A percentile compares a stretch with the other conserved stretches of the same genome.
These are phyloP conservation scores for Nebria salina DNA, from an alignment of 2,888 invertebrate species.

Conservation along the genomic window DNA sequence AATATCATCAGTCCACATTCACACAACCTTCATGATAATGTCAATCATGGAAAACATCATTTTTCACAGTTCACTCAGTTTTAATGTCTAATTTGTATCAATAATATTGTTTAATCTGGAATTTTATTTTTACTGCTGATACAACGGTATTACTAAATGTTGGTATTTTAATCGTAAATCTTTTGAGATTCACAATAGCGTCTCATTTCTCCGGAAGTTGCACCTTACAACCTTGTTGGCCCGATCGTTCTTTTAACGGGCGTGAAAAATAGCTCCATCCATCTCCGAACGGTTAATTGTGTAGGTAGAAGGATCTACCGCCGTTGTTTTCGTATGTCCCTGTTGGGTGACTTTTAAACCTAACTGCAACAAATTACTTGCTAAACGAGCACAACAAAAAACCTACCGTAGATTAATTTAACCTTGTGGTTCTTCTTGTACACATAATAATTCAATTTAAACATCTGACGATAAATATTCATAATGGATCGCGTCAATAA, in stretches of 20 bases:
- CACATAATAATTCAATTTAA: not conserved
- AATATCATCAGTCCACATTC: not conserved
- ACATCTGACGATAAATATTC: not conserved
- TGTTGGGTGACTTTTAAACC: conserved; percentile 51
- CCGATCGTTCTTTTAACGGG: conserved; percentile 52
- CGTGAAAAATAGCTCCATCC: conserved; percentile 54
- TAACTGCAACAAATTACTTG: conserved; percentile 41
- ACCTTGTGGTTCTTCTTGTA: not conserved
- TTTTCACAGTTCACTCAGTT: conserved; percentile 15
- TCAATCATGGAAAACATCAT: not conserved
- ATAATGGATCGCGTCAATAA: not conserved
- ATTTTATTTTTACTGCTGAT: not conserved
- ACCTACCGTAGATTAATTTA: conserved; percentile 30
- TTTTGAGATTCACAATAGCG: not conserved
- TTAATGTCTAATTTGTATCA: not conserved
- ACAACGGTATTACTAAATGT: not conserved
- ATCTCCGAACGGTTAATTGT: conserved; percentile 60
- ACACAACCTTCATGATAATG: not conserved
- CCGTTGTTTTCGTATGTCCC: conserved; percentile 34
- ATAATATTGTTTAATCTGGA: no score
- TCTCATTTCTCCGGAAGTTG: conserved; percentile 51
- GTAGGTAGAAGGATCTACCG: conserved; percentile 46
- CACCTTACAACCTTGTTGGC: conserved; percentile 2
- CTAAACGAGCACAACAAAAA: conserved; percentile 31
- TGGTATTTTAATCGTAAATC: not conserved